phyloP scores from a whole-genome alignment of 2,113 vertebrate genomes.

The Cinclus cinclus region DNA sequence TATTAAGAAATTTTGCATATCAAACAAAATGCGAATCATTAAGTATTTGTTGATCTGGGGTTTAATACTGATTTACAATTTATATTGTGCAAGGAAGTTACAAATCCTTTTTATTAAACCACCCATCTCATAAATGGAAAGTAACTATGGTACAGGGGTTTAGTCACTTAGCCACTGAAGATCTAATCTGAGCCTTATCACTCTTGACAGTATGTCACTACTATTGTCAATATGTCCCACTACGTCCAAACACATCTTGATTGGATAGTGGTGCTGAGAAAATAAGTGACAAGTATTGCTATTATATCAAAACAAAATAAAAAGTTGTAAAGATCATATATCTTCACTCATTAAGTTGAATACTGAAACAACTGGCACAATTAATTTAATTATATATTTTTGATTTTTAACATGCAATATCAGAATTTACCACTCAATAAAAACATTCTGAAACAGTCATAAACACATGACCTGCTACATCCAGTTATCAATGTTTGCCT shows the following conservation, averaged over 20 bases:
- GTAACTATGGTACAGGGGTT: background rate
- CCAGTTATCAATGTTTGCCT: background rate
- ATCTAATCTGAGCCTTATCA: background rate
- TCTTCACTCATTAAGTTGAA: background rate
- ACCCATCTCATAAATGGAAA: background rate
- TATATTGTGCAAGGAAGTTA: background rate
- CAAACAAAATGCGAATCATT: background rate
- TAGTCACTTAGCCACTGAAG: background rate
- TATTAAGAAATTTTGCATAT: background rate
- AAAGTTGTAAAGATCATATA: background rate
- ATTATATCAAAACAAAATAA: background rate
- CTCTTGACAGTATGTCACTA: background rate
- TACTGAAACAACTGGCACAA: background rate
- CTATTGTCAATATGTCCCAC: background rate
- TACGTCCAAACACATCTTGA: background rate
- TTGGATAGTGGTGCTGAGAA: background rate
- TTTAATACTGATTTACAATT: background rate
- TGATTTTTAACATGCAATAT: background rate
- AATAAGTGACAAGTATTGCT: background rate
- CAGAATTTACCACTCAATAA: background rate
- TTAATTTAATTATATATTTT: background rate
- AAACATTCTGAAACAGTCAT: background rate
- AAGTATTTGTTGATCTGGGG: background rate
- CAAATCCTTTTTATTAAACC: background rate
- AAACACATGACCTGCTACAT: background rate